A percentile compares a stretch with the other conserved stretches of the same genome.
These are phyloP conservation scores for Lutraria lutraria DNA, from an alignment of 2,888 invertebrate species.

Conservation along the genomic window DNA sequence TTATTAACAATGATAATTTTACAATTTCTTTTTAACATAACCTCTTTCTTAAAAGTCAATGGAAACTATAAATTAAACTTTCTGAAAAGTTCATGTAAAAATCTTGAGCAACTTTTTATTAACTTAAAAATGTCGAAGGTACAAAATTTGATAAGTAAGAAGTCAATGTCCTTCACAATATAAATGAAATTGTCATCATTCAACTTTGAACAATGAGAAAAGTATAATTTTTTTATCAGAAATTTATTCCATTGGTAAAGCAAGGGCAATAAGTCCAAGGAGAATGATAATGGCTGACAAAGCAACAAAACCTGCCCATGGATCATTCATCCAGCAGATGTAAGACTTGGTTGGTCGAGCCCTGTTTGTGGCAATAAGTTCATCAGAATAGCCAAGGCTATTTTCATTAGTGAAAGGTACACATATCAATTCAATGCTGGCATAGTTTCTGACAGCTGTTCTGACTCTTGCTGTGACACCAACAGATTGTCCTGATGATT, in stretches of 20 bases:
- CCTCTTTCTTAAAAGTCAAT: too few species aligned
- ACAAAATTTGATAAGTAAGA: too few species aligned
- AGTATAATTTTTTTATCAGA: not conserved
- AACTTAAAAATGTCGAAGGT: too few species aligned
- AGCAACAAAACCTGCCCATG: constrained; percentile 95
- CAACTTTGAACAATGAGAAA: too few species aligned
- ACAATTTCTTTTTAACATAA: too few species aligned
- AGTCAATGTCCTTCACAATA: too few species aligned
- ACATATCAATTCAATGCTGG: constrained; percentile 63
- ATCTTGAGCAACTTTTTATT: too few species aligned
- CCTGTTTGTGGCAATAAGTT: constrained; percentile 51
- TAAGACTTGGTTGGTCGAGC: constrained; percentile 75
- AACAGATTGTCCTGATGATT: constrained; percentile 8
- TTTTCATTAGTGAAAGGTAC: constrained; percentile 63
- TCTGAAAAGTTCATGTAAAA: too few species aligned
- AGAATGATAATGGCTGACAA: constrained; percentile 95
- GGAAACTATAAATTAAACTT: too few species aligned
- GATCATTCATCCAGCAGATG: constrained; percentile 87
- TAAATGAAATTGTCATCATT: too few species aligned
- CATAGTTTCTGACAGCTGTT: constrained; percentile 32
- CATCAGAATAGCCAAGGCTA: constrained; percentile 60
- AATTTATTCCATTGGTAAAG: constrained; percentile 94
- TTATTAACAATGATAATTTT: not conserved
- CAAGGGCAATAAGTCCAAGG: constrained; percentile 94
- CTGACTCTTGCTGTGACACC: constrained; percentile 25